Percentiles rank a stretch among this genome's conserved stretches.
Evolutionary conservation across 2,797 vertebrate genomes (phyloP).

Genomic region (Chelonia mydas): DNA sequence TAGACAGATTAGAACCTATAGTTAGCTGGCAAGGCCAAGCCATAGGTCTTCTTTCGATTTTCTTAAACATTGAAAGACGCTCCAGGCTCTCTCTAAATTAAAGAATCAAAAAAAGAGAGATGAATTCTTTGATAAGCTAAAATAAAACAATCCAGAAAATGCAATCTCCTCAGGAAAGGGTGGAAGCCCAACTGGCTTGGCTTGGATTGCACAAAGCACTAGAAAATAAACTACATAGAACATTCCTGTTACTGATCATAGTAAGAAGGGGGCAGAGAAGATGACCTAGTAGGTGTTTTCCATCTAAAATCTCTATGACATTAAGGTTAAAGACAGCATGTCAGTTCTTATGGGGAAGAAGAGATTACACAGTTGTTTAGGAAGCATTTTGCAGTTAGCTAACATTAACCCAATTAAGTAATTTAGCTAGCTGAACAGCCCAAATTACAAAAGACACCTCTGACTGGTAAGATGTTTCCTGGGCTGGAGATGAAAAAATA

Average conservation of each 20-base stretch:
- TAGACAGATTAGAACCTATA: constrained; percentile 90
- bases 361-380: constrained; percentile 8
- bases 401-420: constrained; percentile 5
- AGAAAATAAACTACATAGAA: constrained; percentile 18
- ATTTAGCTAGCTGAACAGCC: not conserved
- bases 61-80: constrained; percentile 92
- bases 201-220: not conserved
- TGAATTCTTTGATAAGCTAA: not conserved
- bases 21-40: constrained; percentile 94
- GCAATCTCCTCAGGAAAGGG: not conserved
- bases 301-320: not conserved
- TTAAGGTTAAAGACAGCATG: not conserved
- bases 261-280: not conserved
- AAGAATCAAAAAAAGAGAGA: constrained; percentile 46
- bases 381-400: constrained; percentile 14
- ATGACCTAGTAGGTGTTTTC: not conserved
- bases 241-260: not conserved
- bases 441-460: constrained; percentile 8
- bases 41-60: constrained; percentile 84
- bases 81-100: constrained; percentile 88
- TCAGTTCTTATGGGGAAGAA: not conserved
- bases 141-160: constrained; percentile 23
- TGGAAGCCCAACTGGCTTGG: not conserved
- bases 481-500: constrained; percentile 12
- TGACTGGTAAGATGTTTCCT: constrained; percentile 11